phyloP scores from a whole-genome alignment of 1,140 invertebrate species.

The Ctenoplectra terminalis region DNA sequence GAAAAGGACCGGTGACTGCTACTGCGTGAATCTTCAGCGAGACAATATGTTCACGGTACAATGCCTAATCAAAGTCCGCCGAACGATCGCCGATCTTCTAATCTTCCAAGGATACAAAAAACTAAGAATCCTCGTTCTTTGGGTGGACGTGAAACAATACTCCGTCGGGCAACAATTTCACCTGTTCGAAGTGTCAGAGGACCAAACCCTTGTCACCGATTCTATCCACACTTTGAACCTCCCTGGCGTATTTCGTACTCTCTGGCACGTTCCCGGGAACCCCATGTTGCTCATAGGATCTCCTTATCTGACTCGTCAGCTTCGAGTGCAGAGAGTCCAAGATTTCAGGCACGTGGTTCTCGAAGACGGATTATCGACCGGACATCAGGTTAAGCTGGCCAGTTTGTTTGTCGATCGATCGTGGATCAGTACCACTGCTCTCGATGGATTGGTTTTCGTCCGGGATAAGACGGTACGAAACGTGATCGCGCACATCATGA shows the following conservation, averaged over 20 bases:
- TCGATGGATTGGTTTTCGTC: slow-evolving; percentile 72
- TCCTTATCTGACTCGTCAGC: slow-evolving; percentile 68
- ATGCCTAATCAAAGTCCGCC: slow-evolving; percentile 42
- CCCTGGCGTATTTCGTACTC: slow-evolving; percentile 50
- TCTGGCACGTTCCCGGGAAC: slow-evolving; percentile 60
- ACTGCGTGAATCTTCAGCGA: slow-evolving; percentile 64
- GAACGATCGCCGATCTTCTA: slow-evolving; percentile 66
- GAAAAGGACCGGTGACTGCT: slow-evolving; percentile 70
- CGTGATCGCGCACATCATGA: slow-evolving; percentile 33
- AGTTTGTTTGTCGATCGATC: slow-evolving; percentile 64
- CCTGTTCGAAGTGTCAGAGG: slow-evolving; percentile 55
- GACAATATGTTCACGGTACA: slow-evolving; percentile 57
- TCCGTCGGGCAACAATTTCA: slow-evolving; percentile 56
- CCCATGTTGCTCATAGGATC: slow-evolving; percentile 61
- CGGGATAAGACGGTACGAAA: slow-evolving; percentile 44
- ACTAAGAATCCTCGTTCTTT: slow-evolving; percentile 65
- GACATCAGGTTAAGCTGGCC: slow-evolving; percentile 69
- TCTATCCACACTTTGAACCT: slow-evolving; percentile 28
- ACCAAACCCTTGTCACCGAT: slow-evolving; percentile 27
- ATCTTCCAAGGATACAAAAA: slow-evolving; percentile 53
- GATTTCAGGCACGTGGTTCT: slow-evolving; percentile 49
- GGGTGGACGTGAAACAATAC: slow-evolving; percentile 6
- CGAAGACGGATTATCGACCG: slow-evolving; percentile 24
- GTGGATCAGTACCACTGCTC: slow-evolving; percentile 69
- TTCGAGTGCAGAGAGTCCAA: slow-evolving; percentile 63